A percentile compares a stretch with the other conserved stretches of the same genome.
These are phyloP conservation scores for Anseranas semipalmata DNA, from an alignment of 2,113 vertebrate genomes.

Conservation along the genomic window DNA sequence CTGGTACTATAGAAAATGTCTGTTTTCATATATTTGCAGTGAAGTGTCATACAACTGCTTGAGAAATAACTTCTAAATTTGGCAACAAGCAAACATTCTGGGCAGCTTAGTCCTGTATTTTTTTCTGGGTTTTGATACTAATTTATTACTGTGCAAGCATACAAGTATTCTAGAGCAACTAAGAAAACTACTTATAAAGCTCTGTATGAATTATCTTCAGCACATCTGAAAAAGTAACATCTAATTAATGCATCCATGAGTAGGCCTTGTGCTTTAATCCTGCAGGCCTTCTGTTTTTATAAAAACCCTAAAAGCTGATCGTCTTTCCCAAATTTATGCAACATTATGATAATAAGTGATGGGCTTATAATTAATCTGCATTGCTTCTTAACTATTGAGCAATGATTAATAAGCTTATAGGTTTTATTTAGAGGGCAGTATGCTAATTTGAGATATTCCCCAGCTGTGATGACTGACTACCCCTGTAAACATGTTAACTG, in stretches of 20 bases:
- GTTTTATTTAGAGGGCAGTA: constrained; percentile 33
- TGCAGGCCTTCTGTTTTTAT: constrained; percentile 56
- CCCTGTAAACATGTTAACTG: constrained; percentile 15
- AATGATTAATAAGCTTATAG: constrained; percentile 38
- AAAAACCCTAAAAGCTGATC: constrained; percentile 23
- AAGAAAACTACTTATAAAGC: neutral
- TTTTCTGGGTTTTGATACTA: neutral
- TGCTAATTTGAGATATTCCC: constrained; percentile 38
- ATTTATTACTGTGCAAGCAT: neutral
- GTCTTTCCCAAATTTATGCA: constrained; percentile 45
- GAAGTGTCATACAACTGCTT: neutral
- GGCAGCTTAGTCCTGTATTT: neutral
- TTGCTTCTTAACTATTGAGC: constrained; percentile 60
- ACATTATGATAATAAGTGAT: constrained; percentile 56
- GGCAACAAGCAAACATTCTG: neutral
- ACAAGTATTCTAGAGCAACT: neutral
- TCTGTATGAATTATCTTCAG: neutral
- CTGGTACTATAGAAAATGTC: neutral
- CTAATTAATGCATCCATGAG: constrained; percentile 64
- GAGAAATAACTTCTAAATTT: neutral
- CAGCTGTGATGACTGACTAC: constrained; percentile 8
- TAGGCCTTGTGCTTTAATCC: constrained; percentile 27
- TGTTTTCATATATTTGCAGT: neutral
- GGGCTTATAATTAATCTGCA: constrained; percentile 56
- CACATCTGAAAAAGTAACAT: constrained; percentile 51